Evolutionary conservation across 1,140 invertebrate genomes (phyloP).

Genomic region (Dendroctonus ponderosae): DNA sequence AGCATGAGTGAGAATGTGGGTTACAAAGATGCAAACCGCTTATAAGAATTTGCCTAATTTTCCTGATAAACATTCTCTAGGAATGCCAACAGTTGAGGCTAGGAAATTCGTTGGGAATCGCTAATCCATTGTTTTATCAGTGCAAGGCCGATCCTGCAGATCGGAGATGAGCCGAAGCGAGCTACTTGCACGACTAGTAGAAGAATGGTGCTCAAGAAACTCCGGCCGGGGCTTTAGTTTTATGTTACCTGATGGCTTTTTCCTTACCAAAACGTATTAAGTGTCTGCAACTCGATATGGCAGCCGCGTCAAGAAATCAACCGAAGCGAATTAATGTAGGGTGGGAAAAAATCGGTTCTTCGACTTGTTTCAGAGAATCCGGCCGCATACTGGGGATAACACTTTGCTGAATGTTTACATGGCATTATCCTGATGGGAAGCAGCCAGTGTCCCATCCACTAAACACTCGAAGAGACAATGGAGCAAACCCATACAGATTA

Average conservation of each 20-base stretch:
- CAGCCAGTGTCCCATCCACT: too few species aligned
- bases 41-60: too few species aligned
- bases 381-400: too few species aligned
- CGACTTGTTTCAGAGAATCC: background rate
- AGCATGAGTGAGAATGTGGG: too few species aligned
- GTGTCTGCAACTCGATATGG: conserved; percentile 23
- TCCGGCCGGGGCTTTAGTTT: conserved; percentile 27
- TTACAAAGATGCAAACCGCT: too few species aligned
- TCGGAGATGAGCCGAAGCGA: conserved; percentile 14
- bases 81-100: too few species aligned
- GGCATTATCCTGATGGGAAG: too few species aligned
- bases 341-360: conserved; percentile 15
- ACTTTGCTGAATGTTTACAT: too few species aligned
- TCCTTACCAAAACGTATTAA: conserved; percentile 26
- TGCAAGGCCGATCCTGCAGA: background rate
- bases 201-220: conserved; percentile 26
- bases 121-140: too few species aligned
- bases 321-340: conserved; percentile 22
- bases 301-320: conserved; percentile 24
- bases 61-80: too few species aligned
- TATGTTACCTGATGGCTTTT: conserved; percentile 31
- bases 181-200: conserved; percentile 33
- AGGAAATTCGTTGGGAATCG: too few species aligned
- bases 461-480: too few species aligned
- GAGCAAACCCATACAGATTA: background rate